Evolutionary conservation across 2,113 vertebrate species (phyloP).

Genomic region (Notothenia coriiceps): DNA sequence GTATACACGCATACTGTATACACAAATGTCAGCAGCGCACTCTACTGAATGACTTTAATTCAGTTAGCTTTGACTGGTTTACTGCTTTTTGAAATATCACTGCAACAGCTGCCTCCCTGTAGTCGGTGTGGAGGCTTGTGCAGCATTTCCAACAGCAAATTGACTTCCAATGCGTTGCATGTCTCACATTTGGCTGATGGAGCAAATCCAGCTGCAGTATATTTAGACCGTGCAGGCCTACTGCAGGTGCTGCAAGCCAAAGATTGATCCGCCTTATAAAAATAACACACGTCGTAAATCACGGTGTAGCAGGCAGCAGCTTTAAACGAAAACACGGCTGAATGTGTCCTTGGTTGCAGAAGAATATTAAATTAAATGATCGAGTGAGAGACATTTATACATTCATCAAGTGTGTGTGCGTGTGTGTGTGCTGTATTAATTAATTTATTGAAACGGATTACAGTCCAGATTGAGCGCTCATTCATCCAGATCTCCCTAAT

Average conservation of each 20-base stretch:
- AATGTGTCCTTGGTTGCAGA: slow-evolving; percentile 8
- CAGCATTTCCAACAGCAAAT: slow-evolving; percentile 30
- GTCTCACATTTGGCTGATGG: slow-evolving; percentile 36
- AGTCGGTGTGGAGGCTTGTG: slow-evolving; percentile 3
- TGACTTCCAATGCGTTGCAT: slow-evolving; percentile 31
- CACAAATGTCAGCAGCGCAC: slow-evolving; percentile 21
- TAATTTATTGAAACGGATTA: slow-evolving; percentile 76
- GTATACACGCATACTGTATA: background rate
- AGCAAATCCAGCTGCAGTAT: slow-evolving; percentile 48
- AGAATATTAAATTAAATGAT: slow-evolving; percentile 32
- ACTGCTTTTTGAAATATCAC: slow-evolving; percentile 20
- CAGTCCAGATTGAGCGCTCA: slow-evolving; percentile 65
- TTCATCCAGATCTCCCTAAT: slow-evolving; percentile 75
- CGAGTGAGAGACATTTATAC: slow-evolving; percentile 18
- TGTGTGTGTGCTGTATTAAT: slow-evolving; percentile 59
- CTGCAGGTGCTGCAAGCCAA: slow-evolving; percentile 54
- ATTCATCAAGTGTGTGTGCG: slow-evolving; percentile 29
- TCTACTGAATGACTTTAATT: slow-evolving; percentile 52
- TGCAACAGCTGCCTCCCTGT: background rate
- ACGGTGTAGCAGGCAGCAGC: slow-evolving; percentile 32
- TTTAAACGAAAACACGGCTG: slow-evolving; percentile 10
- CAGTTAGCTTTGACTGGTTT: slow-evolving; percentile 60
- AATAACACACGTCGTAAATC: slow-evolving; percentile 51
- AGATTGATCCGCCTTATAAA: slow-evolving; percentile 69
- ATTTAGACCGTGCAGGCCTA: slow-evolving; percentile 48